Percentiles rank a stretch among this genome's conserved stretches.
Conservation (phyloP, 1,140 invertebrate species). For the Leptoteleia sp. region DNA sequence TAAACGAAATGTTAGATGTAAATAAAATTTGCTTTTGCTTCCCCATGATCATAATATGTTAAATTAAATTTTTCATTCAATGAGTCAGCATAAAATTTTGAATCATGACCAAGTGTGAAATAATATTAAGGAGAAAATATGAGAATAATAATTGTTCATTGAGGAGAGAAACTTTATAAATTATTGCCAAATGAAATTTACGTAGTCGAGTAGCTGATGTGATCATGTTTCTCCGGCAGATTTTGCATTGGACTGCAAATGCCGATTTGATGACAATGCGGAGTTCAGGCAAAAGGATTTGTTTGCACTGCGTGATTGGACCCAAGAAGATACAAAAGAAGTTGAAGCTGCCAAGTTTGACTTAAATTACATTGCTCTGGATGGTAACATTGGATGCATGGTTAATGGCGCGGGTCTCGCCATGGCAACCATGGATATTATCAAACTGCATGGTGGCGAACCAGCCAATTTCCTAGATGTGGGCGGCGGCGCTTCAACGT, state of each 20-base stretch:
- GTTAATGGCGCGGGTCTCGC: conserved; percentile 99
- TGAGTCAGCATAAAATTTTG: too few species aligned
- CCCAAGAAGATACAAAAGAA: conserved; percentile 96
- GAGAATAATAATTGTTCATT: too few species aligned
- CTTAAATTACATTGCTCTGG: conserved; percentile 97
- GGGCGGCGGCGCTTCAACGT: conserved; percentile 95
- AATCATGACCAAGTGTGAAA: too few species aligned
- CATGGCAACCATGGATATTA: conserved; percentile 99
- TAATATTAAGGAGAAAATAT: too few species aligned
- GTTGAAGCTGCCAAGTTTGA: conserved; percentile 95
- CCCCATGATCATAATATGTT: too few species aligned
- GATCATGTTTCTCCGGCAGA: too few species aligned
- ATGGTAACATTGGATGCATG: conserved; percentile 91
- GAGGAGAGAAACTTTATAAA: too few species aligned
- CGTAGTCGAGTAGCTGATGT: too few species aligned
- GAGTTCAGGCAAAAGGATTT: conserved; percentile 96
- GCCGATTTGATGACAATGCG: conserved; percentile 97
- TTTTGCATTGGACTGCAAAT: conserved; percentile 96
- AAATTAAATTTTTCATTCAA: too few species aligned
- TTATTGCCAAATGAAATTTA: too few species aligned
- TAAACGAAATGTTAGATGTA: too few species aligned
- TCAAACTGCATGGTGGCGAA: conserved; percentile 94
- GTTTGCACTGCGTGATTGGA: conserved; percentile 92
- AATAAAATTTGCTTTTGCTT: too few species aligned
- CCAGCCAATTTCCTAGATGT: conserved; percentile 98